phyloP scores from a whole-genome alignment of 2,113 vertebrate species.

The Oxygymnocypris stewartii region DNA sequence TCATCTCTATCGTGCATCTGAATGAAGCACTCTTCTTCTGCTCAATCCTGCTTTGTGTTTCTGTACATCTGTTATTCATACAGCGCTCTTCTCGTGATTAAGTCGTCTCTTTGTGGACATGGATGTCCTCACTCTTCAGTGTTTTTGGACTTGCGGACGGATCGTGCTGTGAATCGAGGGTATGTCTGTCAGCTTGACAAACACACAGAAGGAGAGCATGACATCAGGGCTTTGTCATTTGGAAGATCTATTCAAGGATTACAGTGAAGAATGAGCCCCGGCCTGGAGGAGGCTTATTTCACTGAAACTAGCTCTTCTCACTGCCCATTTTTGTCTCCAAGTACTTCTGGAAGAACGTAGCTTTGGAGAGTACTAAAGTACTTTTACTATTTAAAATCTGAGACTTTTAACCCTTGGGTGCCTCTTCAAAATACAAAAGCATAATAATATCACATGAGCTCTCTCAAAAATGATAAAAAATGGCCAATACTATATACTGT shows the following conservation, averaged over 20 bases:
- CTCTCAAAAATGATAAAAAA: background rate
- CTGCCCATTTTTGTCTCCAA: slow-evolving; percentile 13
- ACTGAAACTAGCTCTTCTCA: slow-evolving; percentile 53
- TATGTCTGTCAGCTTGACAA: slow-evolving; percentile 46
- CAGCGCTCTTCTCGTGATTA: background rate
- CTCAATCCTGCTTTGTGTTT: slow-evolving; percentile 5
- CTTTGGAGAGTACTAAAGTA: slow-evolving; percentile 25
- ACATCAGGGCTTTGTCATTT: slow-evolving; percentile 58
- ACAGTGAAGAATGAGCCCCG: slow-evolving; percentile 44
- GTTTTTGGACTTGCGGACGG: slow-evolving; percentile 35
- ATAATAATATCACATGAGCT: slow-evolving; percentile 42
- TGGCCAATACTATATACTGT: background rate
- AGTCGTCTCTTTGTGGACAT: slow-evolving; percentile 31
- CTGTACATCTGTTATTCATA: slow-evolving; percentile 27
- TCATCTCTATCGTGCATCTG: slow-evolving; percentile 6
- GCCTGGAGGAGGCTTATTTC: slow-evolving; percentile 40
- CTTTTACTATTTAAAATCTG: slow-evolving; percentile 28
- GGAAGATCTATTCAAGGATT: slow-evolving; percentile 56
- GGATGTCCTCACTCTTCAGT: slow-evolving; percentile 42
- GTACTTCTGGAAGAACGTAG: slow-evolving; percentile 31
- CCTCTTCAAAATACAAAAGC: slow-evolving; percentile 14
- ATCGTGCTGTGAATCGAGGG: slow-evolving; percentile 18
- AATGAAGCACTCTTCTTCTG: background rate
- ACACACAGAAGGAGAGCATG: slow-evolving; percentile 54
- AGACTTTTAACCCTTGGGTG: slow-evolving; percentile 30